Evolutionary conservation across 1,140 invertebrate genomes (phyloP), one percentile per base, ranked within the genome.

Genomic region (Anastatus disparis): DNA sequence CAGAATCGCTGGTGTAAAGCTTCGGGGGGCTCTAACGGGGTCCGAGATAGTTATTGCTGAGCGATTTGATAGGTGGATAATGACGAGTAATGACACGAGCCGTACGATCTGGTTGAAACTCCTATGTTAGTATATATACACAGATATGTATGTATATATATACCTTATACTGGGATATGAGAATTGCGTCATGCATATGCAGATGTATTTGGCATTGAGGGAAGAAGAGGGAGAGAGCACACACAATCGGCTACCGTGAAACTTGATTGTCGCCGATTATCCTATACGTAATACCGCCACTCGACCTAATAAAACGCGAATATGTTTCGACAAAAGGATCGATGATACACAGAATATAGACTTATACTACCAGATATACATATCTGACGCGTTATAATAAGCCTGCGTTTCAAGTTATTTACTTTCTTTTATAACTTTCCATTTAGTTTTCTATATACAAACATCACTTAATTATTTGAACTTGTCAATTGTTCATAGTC

Each of bases 161-260:
- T 26, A 24, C 48, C 26, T 38, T 12, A 52, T 46, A 31, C 26
- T 73, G 77, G 78, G 80, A 80, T 81, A 81, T 78, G 81, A 85
- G 81, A 85, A n/a, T 84, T 85, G 80, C 81, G 77, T 81, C 81
- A 83, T 85, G 79, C 81, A 85, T 84, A 84, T 84, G 81, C 81
- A 82, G 82, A 74, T 80, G 79, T 75, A 82, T 81, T 81, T 82
- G 78, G 78, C 77, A 79, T 78, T 68, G 75, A 74, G 75, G n/a
- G n/a, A n/a, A n/a, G n/a, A n/a, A n/a, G n/a, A n/a, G n/a, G n/a
- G n/a, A n/a, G n/a, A n/a, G n/a, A n/a, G 8, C 27, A 35, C 22
- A 13, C 24, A 13, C 46, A 50, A 53, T 50, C 46, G 56, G 29
- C 76, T 74, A 81, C 83, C 75, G 78, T 82, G 81, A 82, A 84